phyloP scores from a whole-genome alignment of 1,140 invertebrate genomes.

The Drosophila insularis region DNA sequence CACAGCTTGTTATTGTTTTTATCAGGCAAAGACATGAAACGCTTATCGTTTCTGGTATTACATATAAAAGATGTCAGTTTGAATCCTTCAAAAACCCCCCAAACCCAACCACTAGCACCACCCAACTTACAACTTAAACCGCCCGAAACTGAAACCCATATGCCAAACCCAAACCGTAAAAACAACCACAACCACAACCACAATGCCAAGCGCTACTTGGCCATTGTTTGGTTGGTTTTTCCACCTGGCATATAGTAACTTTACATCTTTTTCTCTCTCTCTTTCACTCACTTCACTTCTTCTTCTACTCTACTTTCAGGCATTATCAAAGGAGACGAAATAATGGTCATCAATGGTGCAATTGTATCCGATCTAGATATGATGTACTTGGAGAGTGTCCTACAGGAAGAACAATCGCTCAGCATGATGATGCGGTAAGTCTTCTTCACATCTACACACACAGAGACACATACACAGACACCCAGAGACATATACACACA shows the following conservation, averaged over 20 bases:
- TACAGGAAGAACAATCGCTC: slow-evolving; percentile 97
- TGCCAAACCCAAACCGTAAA: not conserved
- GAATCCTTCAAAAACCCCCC: not conserved
- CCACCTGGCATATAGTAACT: slow-evolving; percentile 3
- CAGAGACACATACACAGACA: slow-evolving; percentile 8
- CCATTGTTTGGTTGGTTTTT: slow-evolving; percentile 1
- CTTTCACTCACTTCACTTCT: slow-evolving; percentile 26
- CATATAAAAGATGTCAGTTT: slow-evolving; percentile 59
- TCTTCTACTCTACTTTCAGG: slow-evolving; percentile 85
- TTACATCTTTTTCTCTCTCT: slow-evolving; percentile 7
- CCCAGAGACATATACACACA: not conserved
- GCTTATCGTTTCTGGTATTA: slow-evolving; percentile 52
- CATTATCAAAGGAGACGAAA: slow-evolving; percentile 98
- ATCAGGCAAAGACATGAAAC: slow-evolving; percentile 53
- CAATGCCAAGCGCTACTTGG: not conserved
- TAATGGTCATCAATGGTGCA: slow-evolving; percentile 99
- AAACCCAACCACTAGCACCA: not conserved
- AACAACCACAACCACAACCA: not conserved
- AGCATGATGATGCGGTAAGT: slow-evolving; percentile 96
- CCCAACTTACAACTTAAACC: too few species aligned
- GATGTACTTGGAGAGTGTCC: slow-evolving; percentile 98
- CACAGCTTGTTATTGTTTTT: slow-evolving; percentile 68
- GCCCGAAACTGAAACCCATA: slow-evolving; percentile 9
- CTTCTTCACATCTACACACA: slow-evolving; percentile 15
- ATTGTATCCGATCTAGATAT: slow-evolving; percentile 99